Percentiles rank a stretch among this genome's conserved stretches.
Evolutionary conservation across 2,113 vertebrate species (phyloP).

Genomic region (Peromyscus polionotus): DNA sequence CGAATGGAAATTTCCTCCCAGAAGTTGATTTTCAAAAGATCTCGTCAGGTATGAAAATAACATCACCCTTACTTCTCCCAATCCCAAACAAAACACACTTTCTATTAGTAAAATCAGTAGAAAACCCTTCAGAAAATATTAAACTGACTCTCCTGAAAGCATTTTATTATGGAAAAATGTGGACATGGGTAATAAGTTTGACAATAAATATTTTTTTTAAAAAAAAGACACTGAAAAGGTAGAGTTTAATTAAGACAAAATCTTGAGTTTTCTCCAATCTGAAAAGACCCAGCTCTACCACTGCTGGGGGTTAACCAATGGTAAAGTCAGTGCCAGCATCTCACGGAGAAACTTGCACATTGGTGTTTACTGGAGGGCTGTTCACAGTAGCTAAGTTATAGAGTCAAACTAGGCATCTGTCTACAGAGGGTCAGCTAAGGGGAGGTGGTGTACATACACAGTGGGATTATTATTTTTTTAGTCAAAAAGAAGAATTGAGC

Average conservation of each 20-base stretch:
- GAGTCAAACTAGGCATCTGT: no score
- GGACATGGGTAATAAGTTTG: neutral
- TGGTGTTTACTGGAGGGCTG: neutral
- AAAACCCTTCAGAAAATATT: neutral
- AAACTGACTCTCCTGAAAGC: neutral
- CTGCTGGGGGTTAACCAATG: neutral
- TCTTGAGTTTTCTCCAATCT: neutral
- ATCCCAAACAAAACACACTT: neutral
- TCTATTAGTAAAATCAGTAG: neutral
- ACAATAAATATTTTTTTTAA: neutral
- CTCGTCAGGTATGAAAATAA: neutral
- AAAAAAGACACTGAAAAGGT: neutral
- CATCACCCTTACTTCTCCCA: neutral
- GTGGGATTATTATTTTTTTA: no score
- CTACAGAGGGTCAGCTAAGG: neutral
- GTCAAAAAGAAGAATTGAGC: neutral
- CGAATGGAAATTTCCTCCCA: neutral
- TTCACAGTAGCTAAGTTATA: neutral
- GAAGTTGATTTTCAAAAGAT: neutral
- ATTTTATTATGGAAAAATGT: conserved; percentile 3
- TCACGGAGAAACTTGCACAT: neutral
- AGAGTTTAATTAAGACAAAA: neutral
- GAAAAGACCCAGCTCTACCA: neutral
- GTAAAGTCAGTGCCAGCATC: neutral
- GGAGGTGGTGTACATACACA: neutral